Evolutionary conservation across 1,140 invertebrate genomes (phyloP).

Genomic region (Bicyclus anynana): DNA sequence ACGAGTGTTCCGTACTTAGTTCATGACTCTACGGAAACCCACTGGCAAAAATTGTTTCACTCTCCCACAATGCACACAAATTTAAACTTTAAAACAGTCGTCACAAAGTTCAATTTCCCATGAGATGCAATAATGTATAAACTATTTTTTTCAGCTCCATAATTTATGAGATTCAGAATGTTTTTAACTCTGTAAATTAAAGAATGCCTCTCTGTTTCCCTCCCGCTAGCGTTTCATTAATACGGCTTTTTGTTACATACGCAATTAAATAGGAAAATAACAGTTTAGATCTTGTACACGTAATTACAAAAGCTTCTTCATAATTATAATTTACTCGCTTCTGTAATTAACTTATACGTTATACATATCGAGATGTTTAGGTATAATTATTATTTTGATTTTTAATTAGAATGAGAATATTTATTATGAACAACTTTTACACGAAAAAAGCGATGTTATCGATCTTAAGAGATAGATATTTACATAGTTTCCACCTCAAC

Average conservation of each 20-base stretch:
- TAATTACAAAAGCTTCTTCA: neutral
- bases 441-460: too few species aligned
- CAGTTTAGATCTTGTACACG: neutral
- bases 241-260: constrained; percentile 8
- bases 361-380: too few species aligned
- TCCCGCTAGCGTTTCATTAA: constrained; percentile 9
- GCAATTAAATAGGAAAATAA: neutral
- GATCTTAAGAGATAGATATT: too few species aligned
- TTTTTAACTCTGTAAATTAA: constrained; percentile 24
- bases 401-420: too few species aligned
- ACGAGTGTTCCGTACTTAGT: constrained; percentile 65
- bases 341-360: too few species aligned
- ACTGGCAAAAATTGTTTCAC: constrained; percentile 36
- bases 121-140: neutral
- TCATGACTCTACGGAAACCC: constrained; percentile 47
- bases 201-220: constrained; percentile 21
- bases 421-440: too few species aligned
- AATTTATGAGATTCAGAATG: constrained; percentile 27
- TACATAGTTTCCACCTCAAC: too few species aligned
- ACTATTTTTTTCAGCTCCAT: constrained; percentile 23
- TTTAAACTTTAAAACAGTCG: constrained; percentile 4
- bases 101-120: constrained; percentile 2
- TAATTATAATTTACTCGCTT: neutral
- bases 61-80: constrained; percentile 1
- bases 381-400: too few species aligned